Evolutionary conservation across 2,797 vertebrate species (phyloP), one percentile per base, ranked within the genome.

Genomic region (Lateolabrax maculatus): DNA sequence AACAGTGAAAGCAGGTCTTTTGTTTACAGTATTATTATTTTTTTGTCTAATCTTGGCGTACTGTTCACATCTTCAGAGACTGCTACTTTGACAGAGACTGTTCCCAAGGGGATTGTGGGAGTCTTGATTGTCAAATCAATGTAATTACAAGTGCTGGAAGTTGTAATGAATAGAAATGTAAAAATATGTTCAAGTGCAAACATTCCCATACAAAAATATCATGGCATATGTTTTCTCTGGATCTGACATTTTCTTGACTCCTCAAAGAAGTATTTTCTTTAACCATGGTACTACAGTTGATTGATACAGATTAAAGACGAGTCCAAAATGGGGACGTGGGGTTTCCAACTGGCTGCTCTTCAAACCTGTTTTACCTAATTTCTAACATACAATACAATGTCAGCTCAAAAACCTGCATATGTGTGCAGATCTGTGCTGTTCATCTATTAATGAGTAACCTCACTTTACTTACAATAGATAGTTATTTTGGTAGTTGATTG

Each of bases 111-210:
- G 25, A 44, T 37, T 21, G 74, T 41, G 19, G 67, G 61, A 81
- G 74, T 76, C 44, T 56, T 81, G 73, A 87, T 75, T 79, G 76
- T 57, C 0, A n/a, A 71, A 81, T 86, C 57, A 79, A 67, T 78
- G 64, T 61, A 76, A 88, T 83, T 84, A 74, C 63, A 66, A 49
- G 44, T n/a, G 15, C 63, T 39, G 9, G 15, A 63, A 63, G 56
- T 68, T 60, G 61, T 71, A 58, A 75, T 71, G 43, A 77, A 75
- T 53, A 52, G 21, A 56, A 60, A 71, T 72, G 43, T 55, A 36
- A 66, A 69, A 79, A 71, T 25, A 36, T 63, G 53, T 75, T 76
- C 21, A 62, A 77, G 52, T 34, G n/a, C 41, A 63, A 73, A 71
- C 18, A 57, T 71, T 25, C 36, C 63, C 46, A 53, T 21, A 52